Percentiles rank a stretch among this genome's conserved stretches.
Conservation (phyloP, 2,113 vertebrate genomes). For the Phodopus roborovskii region DNA sequence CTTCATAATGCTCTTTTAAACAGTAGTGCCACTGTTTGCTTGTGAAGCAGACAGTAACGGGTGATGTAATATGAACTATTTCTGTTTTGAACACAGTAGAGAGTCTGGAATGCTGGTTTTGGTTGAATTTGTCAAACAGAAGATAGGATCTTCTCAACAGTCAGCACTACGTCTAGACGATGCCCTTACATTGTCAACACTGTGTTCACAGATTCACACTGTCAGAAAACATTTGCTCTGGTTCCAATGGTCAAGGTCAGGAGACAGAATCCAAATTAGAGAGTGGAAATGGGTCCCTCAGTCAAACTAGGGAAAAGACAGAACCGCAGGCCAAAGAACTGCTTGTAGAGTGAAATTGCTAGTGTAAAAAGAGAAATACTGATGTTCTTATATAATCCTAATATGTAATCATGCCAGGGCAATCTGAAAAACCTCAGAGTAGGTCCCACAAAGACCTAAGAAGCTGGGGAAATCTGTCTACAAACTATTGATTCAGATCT, state of each 20-base stretch:
- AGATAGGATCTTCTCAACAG: not conserved
- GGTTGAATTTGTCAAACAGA: slow-evolving; percentile 10
- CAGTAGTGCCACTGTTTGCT: not conserved
- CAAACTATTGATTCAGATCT: not conserved
- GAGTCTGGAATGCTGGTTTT: not conserved
- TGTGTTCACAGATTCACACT: slow-evolving; percentile 38
- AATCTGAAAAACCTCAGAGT: not conserved
- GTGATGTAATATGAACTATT: not conserved
- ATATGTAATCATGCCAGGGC: not conserved
- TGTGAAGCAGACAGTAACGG: not conserved
- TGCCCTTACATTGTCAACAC: slow-evolving; percentile 1
- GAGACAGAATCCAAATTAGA: slow-evolving; percentile 38
- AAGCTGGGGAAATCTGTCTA: not conserved
- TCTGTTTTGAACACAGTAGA: slow-evolving; percentile 4
- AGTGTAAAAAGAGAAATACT: not conserved
- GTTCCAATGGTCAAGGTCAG: slow-evolving; percentile 64
- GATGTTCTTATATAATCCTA: not conserved
- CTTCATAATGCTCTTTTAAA: not conserved
- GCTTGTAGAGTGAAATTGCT: slow-evolving; percentile 3
- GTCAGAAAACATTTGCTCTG: slow-evolving; percentile 50
- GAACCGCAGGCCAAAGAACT: not conserved
- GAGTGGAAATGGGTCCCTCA: not conserved
- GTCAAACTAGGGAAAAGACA: not conserved
- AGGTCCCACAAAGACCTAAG: not conserved
- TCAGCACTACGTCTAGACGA: not conserved